phyloP scores from a whole-genome alignment of 2,113 vertebrate genomes.

The Oncorhynchus nerka region DNA sequence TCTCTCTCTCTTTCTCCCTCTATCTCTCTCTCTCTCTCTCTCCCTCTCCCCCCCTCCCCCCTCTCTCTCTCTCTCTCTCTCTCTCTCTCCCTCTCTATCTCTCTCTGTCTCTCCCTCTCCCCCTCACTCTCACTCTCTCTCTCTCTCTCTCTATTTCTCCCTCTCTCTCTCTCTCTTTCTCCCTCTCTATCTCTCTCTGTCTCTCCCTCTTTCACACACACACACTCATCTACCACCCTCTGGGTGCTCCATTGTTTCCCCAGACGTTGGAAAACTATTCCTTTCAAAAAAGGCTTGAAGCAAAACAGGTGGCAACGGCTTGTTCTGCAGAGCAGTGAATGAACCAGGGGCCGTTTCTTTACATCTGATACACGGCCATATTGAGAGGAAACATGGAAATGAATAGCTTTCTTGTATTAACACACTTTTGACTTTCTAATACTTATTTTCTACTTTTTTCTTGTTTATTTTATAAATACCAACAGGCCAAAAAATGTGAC shows the following conservation, averaged over 20 bases:
- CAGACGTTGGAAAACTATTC: not conserved
- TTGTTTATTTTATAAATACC: too few relatives aligned
- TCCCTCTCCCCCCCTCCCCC: too few relatives aligned
- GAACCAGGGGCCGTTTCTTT: not conserved
- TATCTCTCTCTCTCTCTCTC: fast-evolving
- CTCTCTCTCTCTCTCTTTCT: too few relatives aligned
- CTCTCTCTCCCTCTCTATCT: fast-evolving
- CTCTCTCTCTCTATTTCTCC: too few relatives aligned
- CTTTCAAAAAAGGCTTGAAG: not conserved
- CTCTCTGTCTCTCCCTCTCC: fast-evolving
- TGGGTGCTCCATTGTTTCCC: not conserved
- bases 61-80: fast-evolving
- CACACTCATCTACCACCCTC: not conserved
- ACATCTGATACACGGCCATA: too few relatives aligned
- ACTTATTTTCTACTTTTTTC: too few relatives aligned
- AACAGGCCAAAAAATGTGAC: not conserved
- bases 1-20: fast-evolving
- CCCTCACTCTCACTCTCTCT: fast-evolving
- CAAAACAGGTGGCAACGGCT: not conserved
- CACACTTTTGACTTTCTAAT: too few relatives aligned
- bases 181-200: too few relatives aligned
- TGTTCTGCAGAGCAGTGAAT: too few relatives aligned
- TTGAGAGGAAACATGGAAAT: too few relatives aligned
- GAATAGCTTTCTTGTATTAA: too few relatives aligned
- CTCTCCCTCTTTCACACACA: not conserved